Evolutionary conservation across 2,113 vertebrate genomes (phyloP).

Genomic region (Anser cygnoides): DNA sequence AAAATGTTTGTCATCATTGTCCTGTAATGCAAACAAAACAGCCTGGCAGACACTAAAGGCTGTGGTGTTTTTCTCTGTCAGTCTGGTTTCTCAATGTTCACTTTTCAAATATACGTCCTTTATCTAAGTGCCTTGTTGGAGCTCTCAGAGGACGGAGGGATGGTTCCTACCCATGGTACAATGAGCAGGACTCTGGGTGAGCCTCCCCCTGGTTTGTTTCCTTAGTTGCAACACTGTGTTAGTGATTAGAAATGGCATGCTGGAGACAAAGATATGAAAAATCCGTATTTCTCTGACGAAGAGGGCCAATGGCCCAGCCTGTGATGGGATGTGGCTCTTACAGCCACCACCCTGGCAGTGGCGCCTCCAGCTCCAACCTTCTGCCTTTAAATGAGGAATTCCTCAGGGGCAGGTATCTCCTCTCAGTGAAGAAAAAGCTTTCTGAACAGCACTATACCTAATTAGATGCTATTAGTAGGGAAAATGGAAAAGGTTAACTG

Average conservation of each 20-base stretch:
- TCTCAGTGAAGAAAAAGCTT: background rate
- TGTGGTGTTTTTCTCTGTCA: background rate
- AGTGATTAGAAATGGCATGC: background rate
- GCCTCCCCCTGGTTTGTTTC: background rate
- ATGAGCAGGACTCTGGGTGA: background rate
- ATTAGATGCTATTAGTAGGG: background rate
- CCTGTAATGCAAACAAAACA: background rate
- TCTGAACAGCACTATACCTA: background rate
- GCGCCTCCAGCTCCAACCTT: background rate
- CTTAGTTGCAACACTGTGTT: background rate
- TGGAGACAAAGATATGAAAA: background rate
- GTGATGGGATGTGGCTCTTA: background rate
- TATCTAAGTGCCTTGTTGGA: background rate
- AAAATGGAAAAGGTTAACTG: background rate
- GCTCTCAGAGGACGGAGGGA: background rate
- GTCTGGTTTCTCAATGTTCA: background rate
- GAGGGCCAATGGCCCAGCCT: rapidly evolving
- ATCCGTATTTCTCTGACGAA: background rate
- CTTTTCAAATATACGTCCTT: background rate
- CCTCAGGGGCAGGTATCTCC: background rate
- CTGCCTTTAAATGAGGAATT: background rate
- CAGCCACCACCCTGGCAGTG: background rate
- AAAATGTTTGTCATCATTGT: background rate
- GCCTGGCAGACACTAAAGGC: background rate
- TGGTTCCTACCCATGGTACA: background rate